These are phyloP conservation scores for Thermophis baileyi DNA, from an alignment of 2,113 vertebrate genomes.

Conservation along the genomic window DNA sequence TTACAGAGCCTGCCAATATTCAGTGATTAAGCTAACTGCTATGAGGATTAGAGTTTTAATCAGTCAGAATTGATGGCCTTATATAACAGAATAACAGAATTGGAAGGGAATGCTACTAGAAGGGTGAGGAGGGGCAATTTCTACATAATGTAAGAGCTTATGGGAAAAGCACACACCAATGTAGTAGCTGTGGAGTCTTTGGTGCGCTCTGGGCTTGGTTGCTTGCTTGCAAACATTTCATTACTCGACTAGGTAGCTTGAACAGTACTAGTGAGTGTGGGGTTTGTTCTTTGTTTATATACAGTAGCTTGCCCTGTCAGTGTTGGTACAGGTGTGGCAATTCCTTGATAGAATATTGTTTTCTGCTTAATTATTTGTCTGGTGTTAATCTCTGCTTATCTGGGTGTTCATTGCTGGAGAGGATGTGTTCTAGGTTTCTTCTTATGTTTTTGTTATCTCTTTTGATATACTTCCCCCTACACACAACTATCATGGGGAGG, in stretches of 20 bases:
- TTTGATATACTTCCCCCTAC: background rate
- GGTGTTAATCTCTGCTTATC: background rate
- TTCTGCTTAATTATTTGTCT: background rate
- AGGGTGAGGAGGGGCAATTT: background rate
- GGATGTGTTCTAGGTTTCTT: background rate
- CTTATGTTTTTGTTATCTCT: background rate
- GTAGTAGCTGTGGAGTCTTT: background rate
- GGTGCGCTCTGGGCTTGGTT: background rate
- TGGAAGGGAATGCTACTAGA: background rate
- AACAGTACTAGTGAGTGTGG: background rate
- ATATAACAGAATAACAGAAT: background rate
- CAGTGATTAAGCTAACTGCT: background rate
- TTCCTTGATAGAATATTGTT: background rate
- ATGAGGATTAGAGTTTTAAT: background rate
- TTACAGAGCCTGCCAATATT: slow-evolving; percentile 10
- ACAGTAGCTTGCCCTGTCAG: background rate
- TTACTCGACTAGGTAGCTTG: background rate
- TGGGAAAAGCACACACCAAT: background rate
- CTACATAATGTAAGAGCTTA: background rate
- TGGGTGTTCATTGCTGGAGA: background rate
- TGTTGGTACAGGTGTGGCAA: background rate
- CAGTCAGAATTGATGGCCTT: background rate
- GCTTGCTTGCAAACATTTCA: background rate
- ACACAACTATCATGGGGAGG: background rate
- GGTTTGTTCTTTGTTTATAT: background rate